phyloP scores from a whole-genome alignment of 2,888 invertebrate genomes.

The Diadegma fenestrale region DNA sequence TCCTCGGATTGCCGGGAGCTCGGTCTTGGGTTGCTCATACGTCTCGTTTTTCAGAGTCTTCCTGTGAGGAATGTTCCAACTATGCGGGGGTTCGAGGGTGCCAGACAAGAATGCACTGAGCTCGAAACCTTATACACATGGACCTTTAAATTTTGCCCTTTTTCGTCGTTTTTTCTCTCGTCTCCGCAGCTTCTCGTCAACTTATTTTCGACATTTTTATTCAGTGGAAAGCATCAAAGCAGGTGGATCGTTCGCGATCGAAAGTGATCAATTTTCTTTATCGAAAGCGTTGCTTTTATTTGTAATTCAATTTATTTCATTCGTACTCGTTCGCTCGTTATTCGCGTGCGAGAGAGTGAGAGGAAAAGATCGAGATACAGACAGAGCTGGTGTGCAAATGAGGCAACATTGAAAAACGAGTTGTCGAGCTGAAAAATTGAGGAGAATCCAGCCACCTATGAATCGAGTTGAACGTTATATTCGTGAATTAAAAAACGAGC shows the following conservation, averaged over 20 bases:
- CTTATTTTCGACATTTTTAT: neutral
- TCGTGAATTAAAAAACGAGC: constrained; percentile 19
- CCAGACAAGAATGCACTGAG: constrained; percentile 18
- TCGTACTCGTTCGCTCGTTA: constrained; percentile 29
- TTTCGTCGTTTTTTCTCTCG: neutral
- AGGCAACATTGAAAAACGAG: constrained; percentile 44
- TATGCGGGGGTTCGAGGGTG: constrained; percentile 51
- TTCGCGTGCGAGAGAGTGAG: constrained; percentile 3
- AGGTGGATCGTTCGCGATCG: constrained; percentile 46
- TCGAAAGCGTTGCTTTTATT: constrained; percentile 19
- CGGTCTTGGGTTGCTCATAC: neutral
- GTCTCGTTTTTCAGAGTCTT: constrained; percentile 40
- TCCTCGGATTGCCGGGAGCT: constrained; percentile 8
- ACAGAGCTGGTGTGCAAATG: neutral
- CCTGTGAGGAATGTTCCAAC: constrained; percentile 51
- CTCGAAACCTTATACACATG: constrained; percentile 36
- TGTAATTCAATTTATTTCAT: constrained; percentile 43
- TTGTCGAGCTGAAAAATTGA: constrained; percentile 24
- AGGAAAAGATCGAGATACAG: constrained; percentile 6
- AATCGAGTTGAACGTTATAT: constrained; percentile 43
- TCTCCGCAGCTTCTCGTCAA: neutral
- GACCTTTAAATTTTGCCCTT: constrained; percentile 47
- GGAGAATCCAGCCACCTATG: constrained; percentile 29
- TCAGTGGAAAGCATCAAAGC: neutral
- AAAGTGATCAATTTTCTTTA: neutral